Evolutionary conservation across 2,888 invertebrate species (phyloP), one percentile per base, ranked within the genome.

Genomic region (Clostera curtula): DNA sequence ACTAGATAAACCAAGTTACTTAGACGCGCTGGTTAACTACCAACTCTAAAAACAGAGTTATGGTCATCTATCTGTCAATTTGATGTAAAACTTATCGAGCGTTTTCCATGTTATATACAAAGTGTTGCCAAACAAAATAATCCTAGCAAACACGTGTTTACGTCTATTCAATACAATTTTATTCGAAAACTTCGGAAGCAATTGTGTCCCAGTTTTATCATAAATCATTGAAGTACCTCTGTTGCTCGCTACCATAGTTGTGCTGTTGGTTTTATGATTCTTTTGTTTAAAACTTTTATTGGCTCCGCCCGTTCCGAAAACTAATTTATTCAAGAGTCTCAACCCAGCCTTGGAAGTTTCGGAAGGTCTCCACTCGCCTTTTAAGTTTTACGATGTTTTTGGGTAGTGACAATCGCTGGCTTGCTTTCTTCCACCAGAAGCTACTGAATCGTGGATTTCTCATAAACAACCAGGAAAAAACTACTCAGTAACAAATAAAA

Each of bases 271-370:
- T 82, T 80, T 83, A 83, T 77, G 79, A 77, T 77, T 75, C 80
- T 80, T 80, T 82, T 83, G 82, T 82, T 80, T 77, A 70, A 79
- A 82, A 80, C 76, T 79, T 83, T 79, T 83, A 83, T 82, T 83
- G 75, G 73, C 57, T 61, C 59, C 66, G 57, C 63, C 63, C 65
- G 71, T 68, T 70, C 68, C 71, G 60, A 69, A 77, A 79, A 77
- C 82, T 83, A 79, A 82, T 83, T 82, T 82, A 82, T 80, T 77
- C 80, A 73, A 69, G 73, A 70, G 57, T 63, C 57, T 50, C 59
- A 56, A 56, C 57, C 63, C 53, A 62, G 56, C 79, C 75, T 79
- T 73, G 69, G 57, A 70, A 23, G 75, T 73, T 63, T 56, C 47
- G 49, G 65, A 63, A 48, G 54, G 57, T 56, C 59, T 58, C 58